phyloP scores from a whole-genome alignment of 2,113 vertebrate genomes.

The Tilapia sparmanii region DNA sequence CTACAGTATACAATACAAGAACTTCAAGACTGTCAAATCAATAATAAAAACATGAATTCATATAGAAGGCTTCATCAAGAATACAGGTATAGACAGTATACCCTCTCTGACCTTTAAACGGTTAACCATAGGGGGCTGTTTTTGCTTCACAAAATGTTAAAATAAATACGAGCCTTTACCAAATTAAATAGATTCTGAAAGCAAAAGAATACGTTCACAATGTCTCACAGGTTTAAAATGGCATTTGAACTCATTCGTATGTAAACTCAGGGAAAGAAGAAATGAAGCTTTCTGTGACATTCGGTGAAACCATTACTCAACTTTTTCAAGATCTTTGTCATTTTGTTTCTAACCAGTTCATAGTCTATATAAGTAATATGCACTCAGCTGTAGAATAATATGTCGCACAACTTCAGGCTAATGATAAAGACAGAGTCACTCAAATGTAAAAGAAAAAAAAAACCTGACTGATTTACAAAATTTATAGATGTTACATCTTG shows the following conservation, averaged over 20 bases:
- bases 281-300: background rate
- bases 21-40: conserved; percentile 1
- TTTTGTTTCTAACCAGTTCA: background rate
- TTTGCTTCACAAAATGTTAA: background rate
- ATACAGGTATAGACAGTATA: background rate
- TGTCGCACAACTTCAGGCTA: too few relatives aligned
- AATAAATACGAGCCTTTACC: background rate
- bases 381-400: background rate
- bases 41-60: background rate
- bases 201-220: background rate
- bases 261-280: background rate
- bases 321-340: background rate
- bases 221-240: background rate
- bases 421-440: background rate
- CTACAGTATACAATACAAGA: background rate
- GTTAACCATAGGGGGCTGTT: background rate
- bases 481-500: background rate
- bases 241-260: background rate
- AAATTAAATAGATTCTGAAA: background rate
- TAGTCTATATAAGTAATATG: background rate
- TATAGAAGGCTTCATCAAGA: background rate
- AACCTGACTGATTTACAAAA: background rate
- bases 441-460: background rate
- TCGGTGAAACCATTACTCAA: background rate
- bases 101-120: background rate